These are phyloP conservation scores for Pseudopodoces humilis DNA, from an alignment of 2,113 vertebrate genomes.

Conservation along the genomic window DNA sequence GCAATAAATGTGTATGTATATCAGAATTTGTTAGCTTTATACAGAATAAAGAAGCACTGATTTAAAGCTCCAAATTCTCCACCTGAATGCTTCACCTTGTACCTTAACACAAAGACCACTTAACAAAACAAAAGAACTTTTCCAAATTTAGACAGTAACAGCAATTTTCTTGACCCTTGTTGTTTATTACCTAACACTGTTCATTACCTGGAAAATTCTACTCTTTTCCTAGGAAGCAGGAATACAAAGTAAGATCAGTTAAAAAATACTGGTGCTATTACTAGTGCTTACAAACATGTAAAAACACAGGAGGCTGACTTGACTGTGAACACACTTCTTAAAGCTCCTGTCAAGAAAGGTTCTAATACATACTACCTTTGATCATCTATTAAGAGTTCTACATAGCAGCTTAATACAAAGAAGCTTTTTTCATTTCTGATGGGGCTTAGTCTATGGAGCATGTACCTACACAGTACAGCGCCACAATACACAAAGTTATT, in stretches of 20 bases:
- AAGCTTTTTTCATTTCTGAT: neutral
- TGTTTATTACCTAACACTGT: neutral
- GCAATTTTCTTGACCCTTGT: neutral
- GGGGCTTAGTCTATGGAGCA: neutral
- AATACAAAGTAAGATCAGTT: neutral
- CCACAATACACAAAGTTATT: neutral
- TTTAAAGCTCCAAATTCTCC: neutral
- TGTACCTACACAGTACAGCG: neutral
- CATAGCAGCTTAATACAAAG: neutral
- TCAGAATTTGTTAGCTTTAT: neutral
- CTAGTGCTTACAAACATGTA: neutral
- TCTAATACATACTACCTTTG: neutral
- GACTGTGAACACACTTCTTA: neutral
- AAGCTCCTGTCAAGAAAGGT: neutral
- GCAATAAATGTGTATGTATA: neutral
- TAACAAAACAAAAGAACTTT: neutral
- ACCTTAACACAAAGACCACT: neutral
- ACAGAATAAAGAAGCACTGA: neutral
- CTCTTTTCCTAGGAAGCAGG: neutral
- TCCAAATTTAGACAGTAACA: neutral
- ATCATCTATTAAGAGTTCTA: neutral
- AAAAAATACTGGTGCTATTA: neutral
- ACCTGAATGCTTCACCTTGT: neutral
- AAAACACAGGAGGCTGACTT: neutral
- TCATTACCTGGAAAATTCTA: neutral